Evolutionary conservation across 2,113 vertebrate genomes (phyloP).

Genomic region (Martes martes): DNA sequence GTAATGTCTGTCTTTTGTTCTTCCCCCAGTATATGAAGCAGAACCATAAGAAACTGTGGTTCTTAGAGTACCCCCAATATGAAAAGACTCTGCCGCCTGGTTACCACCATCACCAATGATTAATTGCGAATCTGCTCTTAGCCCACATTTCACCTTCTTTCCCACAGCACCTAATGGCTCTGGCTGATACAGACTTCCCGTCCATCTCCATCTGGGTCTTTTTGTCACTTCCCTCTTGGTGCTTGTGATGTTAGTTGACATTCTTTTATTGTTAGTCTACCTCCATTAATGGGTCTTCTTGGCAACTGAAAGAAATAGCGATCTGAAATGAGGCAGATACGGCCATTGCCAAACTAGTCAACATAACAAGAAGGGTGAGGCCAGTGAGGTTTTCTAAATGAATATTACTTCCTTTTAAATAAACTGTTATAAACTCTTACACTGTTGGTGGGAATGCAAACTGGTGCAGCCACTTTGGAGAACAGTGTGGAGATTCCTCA

Average conservation of each 20-base stretch:
- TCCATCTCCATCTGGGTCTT: background rate
- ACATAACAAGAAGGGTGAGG: background rate
- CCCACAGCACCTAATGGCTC: background rate
- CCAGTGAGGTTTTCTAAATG: constrained; percentile 6
- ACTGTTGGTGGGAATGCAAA: too few species aligned
- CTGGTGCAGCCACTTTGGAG: too few species aligned
- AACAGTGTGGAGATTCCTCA: too few species aligned
- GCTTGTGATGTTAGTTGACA: background rate
- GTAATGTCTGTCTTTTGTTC: background rate
- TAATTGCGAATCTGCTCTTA: background rate
- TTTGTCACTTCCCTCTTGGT: background rate
- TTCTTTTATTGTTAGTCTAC: background rate
- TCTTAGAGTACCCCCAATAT: background rate
- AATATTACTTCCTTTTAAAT: constrained; percentile 28
- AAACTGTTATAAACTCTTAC: background rate
- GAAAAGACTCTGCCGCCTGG: background rate
- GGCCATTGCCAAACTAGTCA: background rate
- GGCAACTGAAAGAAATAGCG: background rate
- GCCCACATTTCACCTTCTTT: background rate
- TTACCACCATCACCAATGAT: background rate
- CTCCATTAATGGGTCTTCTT: background rate
- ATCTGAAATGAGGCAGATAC: background rate
- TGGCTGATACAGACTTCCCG: background rate
- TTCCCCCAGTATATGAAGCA: background rate
- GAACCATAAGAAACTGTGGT: background rate